Conservation (phyloP, 2,888 invertebrate species). For the Leptopilina drosophilae region DNA sequence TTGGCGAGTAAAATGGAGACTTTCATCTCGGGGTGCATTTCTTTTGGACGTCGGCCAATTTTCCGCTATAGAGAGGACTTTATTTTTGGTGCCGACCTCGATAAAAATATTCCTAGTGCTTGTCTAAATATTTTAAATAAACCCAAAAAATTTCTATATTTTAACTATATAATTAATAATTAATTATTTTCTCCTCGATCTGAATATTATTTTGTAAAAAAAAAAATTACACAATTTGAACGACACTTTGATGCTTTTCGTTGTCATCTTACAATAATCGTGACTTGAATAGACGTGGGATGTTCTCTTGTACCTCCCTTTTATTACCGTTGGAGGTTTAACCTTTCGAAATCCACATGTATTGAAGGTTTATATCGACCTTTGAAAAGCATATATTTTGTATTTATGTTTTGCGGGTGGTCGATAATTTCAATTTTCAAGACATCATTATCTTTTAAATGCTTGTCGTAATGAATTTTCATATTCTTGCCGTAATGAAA, state of each 20-base stretch:
- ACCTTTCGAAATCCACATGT: slow-evolving; percentile 25
- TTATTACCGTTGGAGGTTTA: slow-evolving; percentile 14
- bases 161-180: background rate
- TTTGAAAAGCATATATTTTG: background rate
- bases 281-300: slow-evolving; percentile 31
- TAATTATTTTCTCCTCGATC: slow-evolving; percentile 2
- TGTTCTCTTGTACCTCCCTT: slow-evolving; percentile 21
- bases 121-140: background rate
- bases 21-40: slow-evolving; percentile 41
- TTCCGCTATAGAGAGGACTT: slow-evolving; percentile 44
- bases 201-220: background rate
- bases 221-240: slow-evolving; percentile 22
- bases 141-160: too few species aligned
- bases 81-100: slow-evolving; percentile 50
- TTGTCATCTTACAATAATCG: slow-evolving; percentile 22
- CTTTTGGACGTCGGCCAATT: slow-evolving; percentile 51
- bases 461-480: background rate
- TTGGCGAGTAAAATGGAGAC: slow-evolving; percentile 22
- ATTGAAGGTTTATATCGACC: slow-evolving; percentile 9
- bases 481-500: too few species aligned
- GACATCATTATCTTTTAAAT: background rate
- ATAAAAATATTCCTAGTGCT: slow-evolving; percentile 43
- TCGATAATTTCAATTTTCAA: background rate
- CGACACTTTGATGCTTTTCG: slow-evolving; percentile 20
- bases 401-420: slow-evolving; percentile 13